Evolutionary conservation across 23 tunicate species (phyloP).

Genomic region (Ciona savignyi): DNA sequence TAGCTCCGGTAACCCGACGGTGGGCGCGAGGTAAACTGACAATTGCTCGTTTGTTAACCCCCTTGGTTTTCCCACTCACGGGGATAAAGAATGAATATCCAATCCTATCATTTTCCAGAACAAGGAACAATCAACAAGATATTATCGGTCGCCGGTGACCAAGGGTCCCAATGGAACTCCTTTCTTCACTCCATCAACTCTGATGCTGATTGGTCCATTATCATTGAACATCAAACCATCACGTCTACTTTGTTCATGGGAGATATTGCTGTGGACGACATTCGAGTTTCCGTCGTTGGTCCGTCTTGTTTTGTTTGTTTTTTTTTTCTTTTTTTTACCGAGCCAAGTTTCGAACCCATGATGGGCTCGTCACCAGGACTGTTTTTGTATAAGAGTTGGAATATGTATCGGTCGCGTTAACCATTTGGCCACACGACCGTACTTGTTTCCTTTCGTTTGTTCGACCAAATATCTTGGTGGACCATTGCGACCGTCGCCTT

Average conservation of each 20-base stretch:
- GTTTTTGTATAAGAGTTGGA: too few species aligned
- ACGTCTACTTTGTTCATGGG: constrained; percentile 39
- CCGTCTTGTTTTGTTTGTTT: not conserved
- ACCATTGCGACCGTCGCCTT: too few species aligned
- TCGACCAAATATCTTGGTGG: too few species aligned
- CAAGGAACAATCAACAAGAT: constrained; percentile 12
- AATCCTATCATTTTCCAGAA: constrained; percentile 22
- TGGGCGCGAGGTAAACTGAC: too few species aligned
- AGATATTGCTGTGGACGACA: constrained; percentile 75
- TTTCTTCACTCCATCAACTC: constrained; percentile 8
- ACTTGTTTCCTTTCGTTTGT: not conserved
- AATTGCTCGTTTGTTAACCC: too few species aligned
- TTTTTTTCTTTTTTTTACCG: not conserved
- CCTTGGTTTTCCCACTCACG: too few species aligned
- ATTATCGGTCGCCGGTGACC: constrained; percentile 14
- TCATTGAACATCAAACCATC: constrained; percentile 43
- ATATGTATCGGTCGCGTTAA: too few species aligned
- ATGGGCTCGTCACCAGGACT: too few species aligned
- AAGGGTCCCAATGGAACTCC: constrained; percentile 28
- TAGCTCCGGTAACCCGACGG: too few species aligned
- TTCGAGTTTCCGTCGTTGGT: constrained; percentile 27
- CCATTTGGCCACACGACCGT: too few species aligned
- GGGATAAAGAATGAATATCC: too few species aligned
- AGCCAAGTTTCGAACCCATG: too few species aligned
- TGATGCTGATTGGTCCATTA: constrained; percentile 26